phyloP scores from a whole-genome alignment of 2,113 vertebrate species.

The Myotis lucifugus region DNA sequence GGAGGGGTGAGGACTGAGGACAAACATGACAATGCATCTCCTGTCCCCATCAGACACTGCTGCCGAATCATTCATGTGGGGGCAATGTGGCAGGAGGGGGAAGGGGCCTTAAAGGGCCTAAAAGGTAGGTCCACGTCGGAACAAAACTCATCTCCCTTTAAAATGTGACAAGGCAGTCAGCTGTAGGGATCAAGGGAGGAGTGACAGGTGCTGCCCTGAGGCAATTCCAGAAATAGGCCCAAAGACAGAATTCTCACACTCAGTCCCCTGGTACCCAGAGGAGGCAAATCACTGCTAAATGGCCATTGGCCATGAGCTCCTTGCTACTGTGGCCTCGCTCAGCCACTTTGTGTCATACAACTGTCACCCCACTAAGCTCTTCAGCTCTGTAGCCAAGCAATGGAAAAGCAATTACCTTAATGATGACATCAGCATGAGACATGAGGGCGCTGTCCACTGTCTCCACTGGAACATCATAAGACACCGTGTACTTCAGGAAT shows the following conservation, averaged over 20 bases:
- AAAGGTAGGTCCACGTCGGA: neutral
- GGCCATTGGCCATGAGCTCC: neutral
- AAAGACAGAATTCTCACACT: neutral
- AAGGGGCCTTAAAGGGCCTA: too few relatives aligned
- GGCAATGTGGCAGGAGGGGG: neutral
- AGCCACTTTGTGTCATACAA: neutral
- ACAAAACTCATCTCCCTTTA: neutral
- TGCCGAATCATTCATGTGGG: neutral
- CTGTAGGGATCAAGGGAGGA: neutral
- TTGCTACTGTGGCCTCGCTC: fast-evolving
- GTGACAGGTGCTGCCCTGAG: fast-evolving
- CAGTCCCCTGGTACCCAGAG: fast-evolving
- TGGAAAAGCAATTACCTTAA: conserved; percentile 84
- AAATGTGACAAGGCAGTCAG: neutral
- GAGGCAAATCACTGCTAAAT: neutral
- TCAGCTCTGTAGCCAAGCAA: neutral
- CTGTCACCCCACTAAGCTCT: neutral
- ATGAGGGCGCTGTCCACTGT: conserved; percentile 83
- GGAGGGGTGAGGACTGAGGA: neutral
- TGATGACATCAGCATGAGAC: conserved; percentile 86
- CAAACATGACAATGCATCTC: fast-evolving
- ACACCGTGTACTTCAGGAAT: conserved; percentile 88
- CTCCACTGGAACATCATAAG: conserved; percentile 87
- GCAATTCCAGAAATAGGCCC: neutral
- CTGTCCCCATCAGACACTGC: too few relatives aligned